These are phyloP conservation scores for Stegophylla sp. DNA, from an alignment of 2,888 invertebrate species.

Conservation along the genomic window DNA sequence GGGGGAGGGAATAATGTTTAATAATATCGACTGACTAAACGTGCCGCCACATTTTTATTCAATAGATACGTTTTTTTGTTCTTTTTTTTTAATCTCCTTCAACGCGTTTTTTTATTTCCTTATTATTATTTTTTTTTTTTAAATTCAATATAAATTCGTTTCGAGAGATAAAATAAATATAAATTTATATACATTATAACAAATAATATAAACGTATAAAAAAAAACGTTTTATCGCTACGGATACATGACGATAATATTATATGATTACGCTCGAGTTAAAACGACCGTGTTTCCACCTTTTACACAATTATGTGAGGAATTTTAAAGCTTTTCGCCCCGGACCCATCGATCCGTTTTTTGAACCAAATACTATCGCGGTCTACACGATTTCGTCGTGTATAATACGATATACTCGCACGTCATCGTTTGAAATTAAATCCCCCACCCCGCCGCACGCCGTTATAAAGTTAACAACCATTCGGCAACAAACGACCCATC, in stretches of 20 bases:
- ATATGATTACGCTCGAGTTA: not conserved
- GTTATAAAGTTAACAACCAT: too few species aligned
- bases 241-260: too few species aligned
- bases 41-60: too few species aligned
- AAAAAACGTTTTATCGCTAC: not conserved
- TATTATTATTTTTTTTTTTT: constrained; percentile 14
- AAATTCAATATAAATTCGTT: constrained; percentile 40
- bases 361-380: not conserved
- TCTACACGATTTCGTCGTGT: not conserved
- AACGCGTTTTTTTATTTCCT: too few species aligned
- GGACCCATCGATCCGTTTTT: not conserved
- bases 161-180: constrained; percentile 5
- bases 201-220: not conserved
- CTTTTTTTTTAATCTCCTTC: not conserved
- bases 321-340: constrained; percentile 1
- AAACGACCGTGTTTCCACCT: not conserved
- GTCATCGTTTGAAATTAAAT: not conserved
- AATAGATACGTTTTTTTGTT: not conserved
- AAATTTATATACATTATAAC: not conserved
- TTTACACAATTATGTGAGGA: constrained; percentile 22
- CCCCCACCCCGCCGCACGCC: too few species aligned
- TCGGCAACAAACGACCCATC: too few species aligned
- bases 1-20: not conserved
- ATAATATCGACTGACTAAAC: too few species aligned
- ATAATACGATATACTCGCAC: not conserved